Conservation (phyloP, 2,888 invertebrate species). For the Perdita meconis region DNA sequence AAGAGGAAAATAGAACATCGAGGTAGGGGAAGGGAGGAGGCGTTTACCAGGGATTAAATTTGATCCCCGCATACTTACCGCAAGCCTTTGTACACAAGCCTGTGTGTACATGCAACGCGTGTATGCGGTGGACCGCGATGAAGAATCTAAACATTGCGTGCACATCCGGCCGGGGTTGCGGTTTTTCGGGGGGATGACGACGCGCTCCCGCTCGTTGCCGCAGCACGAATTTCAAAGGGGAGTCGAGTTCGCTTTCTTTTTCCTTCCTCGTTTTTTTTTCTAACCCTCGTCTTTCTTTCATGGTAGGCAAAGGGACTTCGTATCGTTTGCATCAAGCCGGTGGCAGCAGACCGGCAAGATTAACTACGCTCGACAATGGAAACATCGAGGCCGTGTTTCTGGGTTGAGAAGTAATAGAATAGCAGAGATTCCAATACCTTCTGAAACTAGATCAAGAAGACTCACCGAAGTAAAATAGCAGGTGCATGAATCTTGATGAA, state of each 20-base stretch:
- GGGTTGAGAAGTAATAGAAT: slow-evolving; percentile 31
- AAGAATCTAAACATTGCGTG: slow-evolving; percentile 71
- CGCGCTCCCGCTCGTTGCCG: slow-evolving; percentile 2
- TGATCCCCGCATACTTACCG: slow-evolving; percentile 72
- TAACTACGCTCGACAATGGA: slow-evolving; percentile 44
- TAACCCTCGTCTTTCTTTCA: neutral
- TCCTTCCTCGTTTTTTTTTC: neutral
- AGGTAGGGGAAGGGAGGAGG: slow-evolving; percentile 29
- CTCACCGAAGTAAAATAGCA: slow-evolving; percentile 29
- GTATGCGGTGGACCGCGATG: slow-evolving; percentile 71
- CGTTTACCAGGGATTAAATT: slow-evolving; percentile 75
- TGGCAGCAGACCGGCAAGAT: slow-evolving; percentile 38
- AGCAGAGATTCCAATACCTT: neutral
- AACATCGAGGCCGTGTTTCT: slow-evolving; percentile 51
- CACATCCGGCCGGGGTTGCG: slow-evolving; percentile 62
- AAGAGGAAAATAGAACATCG: slow-evolving; percentile 19
- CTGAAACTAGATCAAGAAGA: slow-evolving; percentile 28
- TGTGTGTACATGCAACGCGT: slow-evolving; percentile 54
- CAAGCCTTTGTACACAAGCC: slow-evolving; percentile 69
- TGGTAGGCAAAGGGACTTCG: slow-evolving; percentile 10
- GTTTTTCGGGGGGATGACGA: slow-evolving; percentile 44
- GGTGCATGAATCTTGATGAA: slow-evolving; percentile 23
- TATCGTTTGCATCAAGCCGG: slow-evolving; percentile 39
- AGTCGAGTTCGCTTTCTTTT: slow-evolving; percentile 1
- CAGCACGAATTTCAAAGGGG: slow-evolving; percentile 20